Evolutionary conservation across 2,113 vertebrate species (phyloP), one percentile per base, ranked within the genome.

Genomic region (Rhea americana): DNA sequence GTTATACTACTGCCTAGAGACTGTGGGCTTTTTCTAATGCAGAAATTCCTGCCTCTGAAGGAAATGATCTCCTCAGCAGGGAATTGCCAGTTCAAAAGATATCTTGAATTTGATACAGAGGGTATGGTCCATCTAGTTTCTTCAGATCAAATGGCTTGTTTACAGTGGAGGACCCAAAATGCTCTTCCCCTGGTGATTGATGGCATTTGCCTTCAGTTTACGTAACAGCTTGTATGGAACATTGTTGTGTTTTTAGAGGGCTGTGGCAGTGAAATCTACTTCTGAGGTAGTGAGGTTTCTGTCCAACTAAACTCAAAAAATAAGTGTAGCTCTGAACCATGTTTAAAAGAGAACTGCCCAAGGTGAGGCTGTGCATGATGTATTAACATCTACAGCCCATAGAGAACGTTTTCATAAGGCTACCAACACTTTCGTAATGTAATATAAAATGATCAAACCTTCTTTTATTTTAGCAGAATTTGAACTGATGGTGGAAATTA

Each of bases 21-120:
- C 90, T 95, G 82, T 87, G 94, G 83, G 91, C 93, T 96, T 96
- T 95, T 96, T 93, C 95, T 96, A 96, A 94, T 95, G 95, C 94
- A 96, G 94, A 96, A 96, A 96, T 94, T 91, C 93, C 91, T 94
- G 90, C 85, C 94, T 96, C 90, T 93, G 93, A 96, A 95, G 90
- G 91, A 96, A 96, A 94, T 96, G 95, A 77, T 93, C 90, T 96
- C 87, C 93, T 94, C 94, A 94, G 94, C 94, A 95, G 95, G 94
- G 95, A 95, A 90, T 93, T 96, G 74, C 93, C 96, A 96, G 85
- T 94, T 70, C 93, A 95, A 96, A 96, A 95, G 93, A 91, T 96
- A 93, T 95, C 96, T 96, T 96, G 94, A 94, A 94, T 94, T 96
- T 96, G 91, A 93, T 93, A 90, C 88, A 76, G 93, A 95, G 95